phyloP scores from a whole-genome alignment of 1,140 invertebrate genomes.

The Drosophila suzukii region DNA sequence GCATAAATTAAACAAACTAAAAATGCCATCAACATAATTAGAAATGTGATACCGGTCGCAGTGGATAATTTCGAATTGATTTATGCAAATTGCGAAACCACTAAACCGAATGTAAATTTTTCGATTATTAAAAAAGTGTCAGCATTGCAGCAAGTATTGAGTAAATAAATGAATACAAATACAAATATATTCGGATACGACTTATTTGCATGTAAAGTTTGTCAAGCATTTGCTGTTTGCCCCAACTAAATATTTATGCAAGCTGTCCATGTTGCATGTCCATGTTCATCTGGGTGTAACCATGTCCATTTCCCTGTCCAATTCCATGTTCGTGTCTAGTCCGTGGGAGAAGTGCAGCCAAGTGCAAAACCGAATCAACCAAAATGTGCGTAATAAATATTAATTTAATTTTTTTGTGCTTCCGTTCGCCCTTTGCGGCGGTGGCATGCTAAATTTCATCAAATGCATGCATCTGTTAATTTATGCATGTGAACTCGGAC shows the following conservation, averaged over 20 bases:
- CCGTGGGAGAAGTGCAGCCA: constrained; percentile 46
- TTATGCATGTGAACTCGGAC: constrained; percentile 34
- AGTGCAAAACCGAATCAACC: constrained; percentile 79
- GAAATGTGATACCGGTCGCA: constrained; percentile 62
- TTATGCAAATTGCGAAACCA: constrained; percentile 76
- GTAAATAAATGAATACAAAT: constrained; percentile 68
- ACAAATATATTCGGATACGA: constrained; percentile 46
- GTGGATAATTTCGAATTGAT: constrained; percentile 67
- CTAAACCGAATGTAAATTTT: constrained; percentile 70
- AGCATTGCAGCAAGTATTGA: constrained; percentile 14
- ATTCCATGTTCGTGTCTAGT: constrained; percentile 10
- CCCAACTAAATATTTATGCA: constrained; percentile 42
- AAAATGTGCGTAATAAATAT: constrained; percentile 73
- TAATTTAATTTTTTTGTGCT: constrained; percentile 53
- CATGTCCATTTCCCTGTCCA: background rate
- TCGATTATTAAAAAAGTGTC: constrained; percentile 38
- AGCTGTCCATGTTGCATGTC: constrained; percentile 14
- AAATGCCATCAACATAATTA: constrained; percentile 77
- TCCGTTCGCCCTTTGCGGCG: background rate
- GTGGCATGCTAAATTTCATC: constrained; percentile 24
- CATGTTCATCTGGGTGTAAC: constrained; percentile 20
- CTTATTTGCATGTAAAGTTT: constrained; percentile 63
- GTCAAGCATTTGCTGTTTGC: constrained; percentile 41
- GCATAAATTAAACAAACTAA: constrained; percentile 75
- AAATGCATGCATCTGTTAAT: constrained; percentile 16